Conservation (phyloP, 2,797 vertebrate species). For the Lepilemur ruficaudatus region DNA sequence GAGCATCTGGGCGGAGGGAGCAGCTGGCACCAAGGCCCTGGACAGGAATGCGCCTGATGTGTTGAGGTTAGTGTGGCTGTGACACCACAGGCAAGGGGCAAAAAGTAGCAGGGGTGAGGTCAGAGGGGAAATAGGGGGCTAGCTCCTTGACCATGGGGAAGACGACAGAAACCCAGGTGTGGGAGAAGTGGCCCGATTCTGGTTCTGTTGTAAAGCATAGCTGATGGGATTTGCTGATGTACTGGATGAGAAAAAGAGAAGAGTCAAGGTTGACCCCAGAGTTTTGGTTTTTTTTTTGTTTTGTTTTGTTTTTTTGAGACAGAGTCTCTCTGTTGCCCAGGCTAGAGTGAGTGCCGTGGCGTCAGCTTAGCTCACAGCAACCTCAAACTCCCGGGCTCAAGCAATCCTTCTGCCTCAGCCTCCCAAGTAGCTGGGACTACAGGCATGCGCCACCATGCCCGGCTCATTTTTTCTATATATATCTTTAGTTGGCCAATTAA, state of each 20-base stretch:
- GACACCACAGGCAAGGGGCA: background rate
- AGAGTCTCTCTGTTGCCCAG: too few species aligned
- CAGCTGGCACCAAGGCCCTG: background rate
- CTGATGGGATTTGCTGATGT: background rate
- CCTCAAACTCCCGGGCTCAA: too few species aligned
- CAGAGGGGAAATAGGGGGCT: background rate
- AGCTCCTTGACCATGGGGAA: background rate
- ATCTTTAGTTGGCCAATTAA: too few species aligned
- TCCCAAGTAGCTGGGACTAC: too few species aligned
- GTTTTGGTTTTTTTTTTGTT: too few species aligned
- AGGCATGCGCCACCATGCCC: too few species aligned
- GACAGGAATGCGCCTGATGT: background rate
- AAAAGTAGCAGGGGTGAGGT: background rate
- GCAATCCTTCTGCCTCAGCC: too few species aligned
- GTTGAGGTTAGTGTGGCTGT: background rate
- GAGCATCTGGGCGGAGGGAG: background rate
- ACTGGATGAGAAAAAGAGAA: background rate
- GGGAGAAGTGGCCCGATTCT: background rate
- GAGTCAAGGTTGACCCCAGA: background rate
- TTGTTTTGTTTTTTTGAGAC: too few species aligned
- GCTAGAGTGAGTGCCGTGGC: too few species aligned
- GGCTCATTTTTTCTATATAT: too few species aligned
- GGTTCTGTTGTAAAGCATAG: background rate
- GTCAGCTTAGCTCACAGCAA: too few species aligned
- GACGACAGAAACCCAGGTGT: background rate